These are phyloP conservation scores for Ammodytes marinus DNA, from an alignment of 2,113 vertebrate species.

Conservation along the genomic window DNA sequence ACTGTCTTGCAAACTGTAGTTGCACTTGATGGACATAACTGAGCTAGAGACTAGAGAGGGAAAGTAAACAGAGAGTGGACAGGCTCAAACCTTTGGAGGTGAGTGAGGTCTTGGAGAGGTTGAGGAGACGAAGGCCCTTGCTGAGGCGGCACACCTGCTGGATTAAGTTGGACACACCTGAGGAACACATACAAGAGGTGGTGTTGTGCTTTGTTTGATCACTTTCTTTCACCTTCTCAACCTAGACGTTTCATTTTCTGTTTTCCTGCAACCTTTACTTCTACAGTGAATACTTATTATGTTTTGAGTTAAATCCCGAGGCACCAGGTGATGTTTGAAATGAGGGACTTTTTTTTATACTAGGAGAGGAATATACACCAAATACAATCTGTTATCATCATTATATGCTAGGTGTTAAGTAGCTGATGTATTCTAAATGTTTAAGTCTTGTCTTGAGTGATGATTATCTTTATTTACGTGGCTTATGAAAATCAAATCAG, in stretches of 20 bases:
- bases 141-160: slow-evolving; percentile 92
- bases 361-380: too few species aligned
- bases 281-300: neutral
- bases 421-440: neutral
- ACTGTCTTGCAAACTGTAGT: neutral
- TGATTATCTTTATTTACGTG: neutral
- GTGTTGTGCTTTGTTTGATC: neutral
- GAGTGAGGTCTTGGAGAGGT: slow-evolving; percentile 92
- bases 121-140: slow-evolving; percentile 91
- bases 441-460: neutral
- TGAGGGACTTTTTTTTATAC: neutral
- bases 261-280: neutral
- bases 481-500: neutral
- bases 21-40: slow-evolving; percentile 23
- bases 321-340: neutral
- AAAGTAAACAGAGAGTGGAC: neutral
- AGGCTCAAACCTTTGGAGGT: slow-evolving; percentile 88
- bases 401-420: neutral
- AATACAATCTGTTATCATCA: neutral
- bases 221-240: neutral
- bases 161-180: slow-evolving; percentile 85
- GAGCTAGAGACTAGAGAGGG: neutral
- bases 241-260: neutral
- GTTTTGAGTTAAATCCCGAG: neutral
- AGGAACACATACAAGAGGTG: neutral